These are phyloP conservation scores for Drosophila micromelanica DNA, from an alignment of 1,140 invertebrate genomes.

Conservation along the genomic window DNA sequence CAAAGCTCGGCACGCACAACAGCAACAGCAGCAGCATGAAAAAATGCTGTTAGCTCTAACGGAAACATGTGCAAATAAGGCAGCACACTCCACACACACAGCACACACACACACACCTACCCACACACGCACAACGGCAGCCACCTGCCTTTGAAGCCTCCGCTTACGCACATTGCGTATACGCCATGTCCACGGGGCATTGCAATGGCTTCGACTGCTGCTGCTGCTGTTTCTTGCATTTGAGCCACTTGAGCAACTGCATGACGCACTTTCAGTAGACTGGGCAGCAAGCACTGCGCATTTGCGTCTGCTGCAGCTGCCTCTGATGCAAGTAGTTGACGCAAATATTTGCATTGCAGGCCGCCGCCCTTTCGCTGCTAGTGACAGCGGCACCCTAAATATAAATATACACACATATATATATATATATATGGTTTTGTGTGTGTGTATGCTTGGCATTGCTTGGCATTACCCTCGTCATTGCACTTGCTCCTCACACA, in stretches of 20 bases:
- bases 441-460: slow-evolving; percentile 14
- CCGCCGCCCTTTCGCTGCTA: slow-evolving; percentile 9
- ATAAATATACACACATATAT: slow-evolving; percentile 12
- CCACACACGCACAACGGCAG: neutral
- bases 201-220: slow-evolving; percentile 59
- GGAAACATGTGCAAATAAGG: slow-evolving; percentile 50
- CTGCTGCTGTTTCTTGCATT: slow-evolving; percentile 1
- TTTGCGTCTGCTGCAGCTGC: neutral
- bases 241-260: slow-evolving; percentile 44
- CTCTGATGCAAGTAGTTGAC: slow-evolving; percentile 58
- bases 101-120: slow-evolving; percentile 8
- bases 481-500: slow-evolving; percentile 27
- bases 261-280: slow-evolving; percentile 49
- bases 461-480: slow-evolving; percentile 41
- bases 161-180: slow-evolving; percentile 63
- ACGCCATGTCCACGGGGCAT: slow-evolving; percentile 34
- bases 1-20: slow-evolving; percentile 59
- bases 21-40: slow-evolving; percentile 22
- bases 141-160: slow-evolving; percentile 26
- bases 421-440: slow-evolving; percentile 9
- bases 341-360: slow-evolving; percentile 71
- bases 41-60: slow-evolving; percentile 36
- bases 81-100: slow-evolving; percentile 9
- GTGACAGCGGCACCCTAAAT: slow-evolving; percentile 38
- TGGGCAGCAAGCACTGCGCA: neutral